Base-by-base conservation (phyloP, 2,888 invertebrate genomes). In the Himalopsyche anomala region DNA sequence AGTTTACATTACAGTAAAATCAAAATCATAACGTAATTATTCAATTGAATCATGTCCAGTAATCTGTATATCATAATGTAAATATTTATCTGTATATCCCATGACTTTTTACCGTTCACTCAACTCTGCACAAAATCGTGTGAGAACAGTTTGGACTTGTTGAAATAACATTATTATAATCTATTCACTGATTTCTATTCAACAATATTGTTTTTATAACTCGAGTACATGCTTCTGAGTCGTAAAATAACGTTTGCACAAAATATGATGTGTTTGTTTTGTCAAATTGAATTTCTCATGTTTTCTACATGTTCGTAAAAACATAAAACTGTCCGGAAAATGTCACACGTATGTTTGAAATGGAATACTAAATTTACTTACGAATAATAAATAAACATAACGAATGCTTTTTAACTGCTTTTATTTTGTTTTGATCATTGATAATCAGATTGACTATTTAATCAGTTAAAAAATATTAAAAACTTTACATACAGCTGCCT, bases 151-250 rank as follows among this genome's bases (percentile, higher is more conserved):
- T 51, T 28, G 28, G 62, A 62, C 28, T 62, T 62, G 19, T 62
- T 62, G 62, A 62, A 62, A n/a, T 62, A 62, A 62, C 28, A 62
- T 62, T 62, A 28, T 62, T 62, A 62, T 62, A 62, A 62, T 62
- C n/a, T 56, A 19, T 62, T 19, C 28, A 28, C 62, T 11, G 62
- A 62, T 62, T 62, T 62, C 62, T 28, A 62, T 62, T 62, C 62
- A 62, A 62, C 19, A 62, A 62, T 62, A 62, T 62, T 62, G 62
- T 62, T 62, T 62, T 62, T 62, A 62, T 62, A 62, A 62, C 62
- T 62, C 28, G 62, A 28, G 19, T 19, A 19, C 19, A 62, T 19
- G 62, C 62, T 62, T 62, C 62, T 11, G 62, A 28, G 62, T 28
- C 62, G 9, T 19, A 62, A 62, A 62, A 51, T 4, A 62, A 62